Evolutionary conservation across 2,113 vertebrate species (phyloP), one percentile per base, ranked within the genome.

Genomic region (Brachyistius frenatus): DNA sequence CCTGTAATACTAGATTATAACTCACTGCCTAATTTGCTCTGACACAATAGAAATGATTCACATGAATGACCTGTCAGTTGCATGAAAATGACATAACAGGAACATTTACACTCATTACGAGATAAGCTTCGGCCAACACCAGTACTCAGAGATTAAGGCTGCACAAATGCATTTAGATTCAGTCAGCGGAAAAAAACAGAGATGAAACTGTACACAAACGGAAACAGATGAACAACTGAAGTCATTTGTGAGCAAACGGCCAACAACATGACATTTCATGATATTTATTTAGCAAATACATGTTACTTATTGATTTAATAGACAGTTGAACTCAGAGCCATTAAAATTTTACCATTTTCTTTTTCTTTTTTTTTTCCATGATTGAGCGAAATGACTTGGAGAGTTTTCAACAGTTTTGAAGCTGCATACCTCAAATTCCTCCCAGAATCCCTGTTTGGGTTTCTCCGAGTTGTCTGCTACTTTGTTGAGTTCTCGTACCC

Each of bases 401-500:
- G 2, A 4, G 10, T 52, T 23, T 23, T 23, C 23, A 55, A 57
- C 1, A 46, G 23, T 49, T 62, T 54, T 52, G 6, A 62, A 5
- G 44, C 2, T n/a, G 80, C 84, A 10, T 85, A 96, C 96, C 95
- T 96, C 96, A 91, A 96, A 96, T 87, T 96, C 96, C 70, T 96
- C 96, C 96, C 96, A 96, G 89, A 96, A 96, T 70, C 96, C 96
- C 87, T 98, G 96, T 81, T 97, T 97, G 85, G 96, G 94, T 85
- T 97, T 97, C 91, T 96, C 95, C 0, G 95, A 93, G 84, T 95
- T 94, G 39, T 97, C 96, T 0, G 95, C 94, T 76, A 96, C 95
- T 83, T 96, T 95, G 88, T 94, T 96, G 74, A 98, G 95, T 87
- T 97, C 96, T 83, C 76, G 93, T 76, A 97, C 96, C n/a, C 95